These are phyloP conservation scores for Anhinga anhinga DNA, from an alignment of 2,113 vertebrate species.

Conservation along the genomic window DNA sequence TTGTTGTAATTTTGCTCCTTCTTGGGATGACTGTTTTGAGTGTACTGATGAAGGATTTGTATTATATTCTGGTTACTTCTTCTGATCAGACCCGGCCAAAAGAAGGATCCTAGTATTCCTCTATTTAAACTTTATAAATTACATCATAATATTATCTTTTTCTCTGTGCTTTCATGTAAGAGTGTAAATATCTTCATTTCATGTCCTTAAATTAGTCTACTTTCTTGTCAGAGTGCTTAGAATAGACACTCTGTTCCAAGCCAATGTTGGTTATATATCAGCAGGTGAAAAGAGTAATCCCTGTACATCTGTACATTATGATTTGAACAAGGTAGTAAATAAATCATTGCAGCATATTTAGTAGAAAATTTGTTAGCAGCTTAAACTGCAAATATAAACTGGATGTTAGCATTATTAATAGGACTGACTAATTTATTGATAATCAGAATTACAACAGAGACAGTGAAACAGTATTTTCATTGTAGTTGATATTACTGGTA, in stretches of 20 bases:
- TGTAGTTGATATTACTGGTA: background rate
- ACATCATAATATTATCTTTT: background rate
- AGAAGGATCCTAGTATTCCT: background rate
- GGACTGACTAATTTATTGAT: background rate
- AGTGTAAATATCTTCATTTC: background rate
- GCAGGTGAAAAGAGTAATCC: background rate
- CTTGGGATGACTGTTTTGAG: background rate
- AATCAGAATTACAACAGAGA: background rate
- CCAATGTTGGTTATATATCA: background rate
- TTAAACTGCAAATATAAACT: background rate
- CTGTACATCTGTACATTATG: background rate
- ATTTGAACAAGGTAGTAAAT: background rate
- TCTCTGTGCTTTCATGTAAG: background rate
- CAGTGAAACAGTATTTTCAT: background rate
- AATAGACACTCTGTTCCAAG: background rate
- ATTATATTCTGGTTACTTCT: background rate
- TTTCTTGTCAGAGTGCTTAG: background rate
- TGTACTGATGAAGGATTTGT: background rate
- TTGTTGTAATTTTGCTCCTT: background rate
- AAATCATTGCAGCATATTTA: background rate
- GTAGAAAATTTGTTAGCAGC: background rate
- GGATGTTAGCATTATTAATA: background rate
- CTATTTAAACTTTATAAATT: background rate
- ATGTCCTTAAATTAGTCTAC: background rate
- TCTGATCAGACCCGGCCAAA: background rate